Evolutionary conservation across 2,797 vertebrate species (phyloP).

Genomic region (Onychomys torridus): DNA sequence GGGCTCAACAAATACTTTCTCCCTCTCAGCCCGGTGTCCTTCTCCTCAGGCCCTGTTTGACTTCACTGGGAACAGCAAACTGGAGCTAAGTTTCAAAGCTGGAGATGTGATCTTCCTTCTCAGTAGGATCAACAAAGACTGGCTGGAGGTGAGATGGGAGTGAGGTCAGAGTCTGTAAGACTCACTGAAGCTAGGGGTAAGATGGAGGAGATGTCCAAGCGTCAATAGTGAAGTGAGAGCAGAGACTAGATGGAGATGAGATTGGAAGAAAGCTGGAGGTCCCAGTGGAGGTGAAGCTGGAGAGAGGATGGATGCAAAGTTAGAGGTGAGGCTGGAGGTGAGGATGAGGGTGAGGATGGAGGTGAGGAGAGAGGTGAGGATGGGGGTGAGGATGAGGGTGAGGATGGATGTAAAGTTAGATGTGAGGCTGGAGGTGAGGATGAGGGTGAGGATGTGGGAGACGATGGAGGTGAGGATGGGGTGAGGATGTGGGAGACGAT

Average conservation of each 20-base stretch:
- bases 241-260: too few relatives aligned
- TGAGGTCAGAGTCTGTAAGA: too few relatives aligned
- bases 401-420: too few relatives aligned
- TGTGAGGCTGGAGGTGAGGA: background rate
- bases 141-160: constrained; percentile 91
- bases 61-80: constrained; percentile 92
- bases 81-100: constrained; percentile 94
- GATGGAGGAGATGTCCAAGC: background rate
- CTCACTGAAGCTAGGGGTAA: background rate
- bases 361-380: background rate
- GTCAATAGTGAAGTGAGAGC: background rate
- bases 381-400: background rate
- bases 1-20: fast-evolving
- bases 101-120: constrained; percentile 97
- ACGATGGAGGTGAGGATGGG: background rate
- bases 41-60: constrained; percentile 93
- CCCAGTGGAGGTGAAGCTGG: too few relatives aligned
- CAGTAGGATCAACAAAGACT: constrained; percentile 95
- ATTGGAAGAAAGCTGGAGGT: background rate
- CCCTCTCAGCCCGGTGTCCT: too few relatives aligned
- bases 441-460: too few relatives aligned
- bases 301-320: background rate
- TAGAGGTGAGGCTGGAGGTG: too few relatives aligned
- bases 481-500: too few relatives aligned
- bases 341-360: background rate